Conservation (phyloP, 2,797 vertebrate genomes). For the Salmo trutta region DNA sequence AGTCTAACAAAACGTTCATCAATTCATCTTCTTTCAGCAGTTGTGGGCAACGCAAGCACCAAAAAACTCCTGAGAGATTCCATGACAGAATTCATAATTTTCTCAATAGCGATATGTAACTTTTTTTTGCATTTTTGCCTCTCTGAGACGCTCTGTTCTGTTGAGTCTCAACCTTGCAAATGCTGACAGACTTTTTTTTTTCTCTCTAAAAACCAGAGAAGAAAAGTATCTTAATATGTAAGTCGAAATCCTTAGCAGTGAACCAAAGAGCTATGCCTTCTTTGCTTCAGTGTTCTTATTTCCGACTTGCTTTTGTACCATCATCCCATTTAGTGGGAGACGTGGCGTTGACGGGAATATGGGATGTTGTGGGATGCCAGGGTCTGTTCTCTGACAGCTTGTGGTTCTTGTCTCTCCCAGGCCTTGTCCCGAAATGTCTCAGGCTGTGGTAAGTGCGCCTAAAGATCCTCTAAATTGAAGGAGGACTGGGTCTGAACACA, state of each 20-base stretch:
- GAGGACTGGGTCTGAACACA: constrained; percentile 48
- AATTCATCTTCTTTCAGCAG: background rate
- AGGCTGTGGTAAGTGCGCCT: constrained; percentile 34
- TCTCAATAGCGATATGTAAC: constrained; percentile 35
- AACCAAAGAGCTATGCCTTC: constrained; percentile 54
- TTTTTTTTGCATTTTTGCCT: constrained; percentile 45
- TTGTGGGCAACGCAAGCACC: background rate
- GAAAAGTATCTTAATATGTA: constrained; percentile 53
- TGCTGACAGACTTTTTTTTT: constrained; percentile 49
- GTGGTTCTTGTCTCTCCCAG: constrained; percentile 48
- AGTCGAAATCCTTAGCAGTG: constrained; percentile 55
- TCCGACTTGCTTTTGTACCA: constrained; percentile 52
- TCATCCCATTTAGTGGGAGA: constrained; percentile 46
- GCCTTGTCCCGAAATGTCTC: constrained; percentile 27
- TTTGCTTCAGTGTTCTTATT: constrained; percentile 57
- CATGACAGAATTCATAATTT: constrained; percentile 32
- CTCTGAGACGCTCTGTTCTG: constrained; percentile 51
- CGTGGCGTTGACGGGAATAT: constrained; percentile 43
- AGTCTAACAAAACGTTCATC: background rate
- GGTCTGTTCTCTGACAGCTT: constrained; percentile 58
- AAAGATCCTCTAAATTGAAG: constrained; percentile 39
- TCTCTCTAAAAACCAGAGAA: constrained; percentile 48
- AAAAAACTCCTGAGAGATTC: background rate
- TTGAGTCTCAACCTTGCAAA: constrained; percentile 49
- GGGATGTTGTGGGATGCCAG: constrained; percentile 40